A percentile compares a stretch with the other conserved stretches of the same genome.
Evolutionary conservation across 2,113 vertebrate genomes (phyloP).

Genomic region (Chloebia gouldiae): DNA sequence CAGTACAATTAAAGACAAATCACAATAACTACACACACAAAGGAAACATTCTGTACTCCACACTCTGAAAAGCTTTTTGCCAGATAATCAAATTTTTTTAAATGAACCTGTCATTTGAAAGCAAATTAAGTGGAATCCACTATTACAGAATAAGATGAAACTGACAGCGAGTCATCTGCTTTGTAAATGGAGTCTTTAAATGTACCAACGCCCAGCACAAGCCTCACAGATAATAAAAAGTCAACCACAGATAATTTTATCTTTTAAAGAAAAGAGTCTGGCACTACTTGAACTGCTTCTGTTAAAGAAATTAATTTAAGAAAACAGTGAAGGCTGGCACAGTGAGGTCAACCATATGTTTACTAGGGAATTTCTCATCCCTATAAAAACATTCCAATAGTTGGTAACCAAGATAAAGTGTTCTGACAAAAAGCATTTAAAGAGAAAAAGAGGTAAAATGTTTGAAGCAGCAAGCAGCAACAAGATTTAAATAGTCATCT

Average conservation of each 20-base stretch:
- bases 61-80: not conserved
- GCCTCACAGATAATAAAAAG: not conserved
- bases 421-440: not conserved
- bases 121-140: not conserved
- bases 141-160: not conserved
- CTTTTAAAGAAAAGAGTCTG: not conserved
- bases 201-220: not conserved
- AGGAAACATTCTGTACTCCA: not conserved
- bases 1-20: not conserved
- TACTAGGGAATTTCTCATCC: not conserved
- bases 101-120: not conserved
- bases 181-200: not conserved
- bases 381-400: not conserved
- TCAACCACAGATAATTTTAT: not conserved
- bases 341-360: not conserved
- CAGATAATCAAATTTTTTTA: not conserved
- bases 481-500: not conserved
- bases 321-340: not conserved
- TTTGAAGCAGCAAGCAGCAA: not conserved
- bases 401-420: not conserved
- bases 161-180: not conserved
- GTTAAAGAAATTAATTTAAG: not conserved
- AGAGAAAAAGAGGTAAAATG: not conserved
- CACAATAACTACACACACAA: not conserved
- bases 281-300: not conserved